phyloP scores from a whole-genome alignment of 2,888 invertebrate species.

The Buathra laborator region DNA sequence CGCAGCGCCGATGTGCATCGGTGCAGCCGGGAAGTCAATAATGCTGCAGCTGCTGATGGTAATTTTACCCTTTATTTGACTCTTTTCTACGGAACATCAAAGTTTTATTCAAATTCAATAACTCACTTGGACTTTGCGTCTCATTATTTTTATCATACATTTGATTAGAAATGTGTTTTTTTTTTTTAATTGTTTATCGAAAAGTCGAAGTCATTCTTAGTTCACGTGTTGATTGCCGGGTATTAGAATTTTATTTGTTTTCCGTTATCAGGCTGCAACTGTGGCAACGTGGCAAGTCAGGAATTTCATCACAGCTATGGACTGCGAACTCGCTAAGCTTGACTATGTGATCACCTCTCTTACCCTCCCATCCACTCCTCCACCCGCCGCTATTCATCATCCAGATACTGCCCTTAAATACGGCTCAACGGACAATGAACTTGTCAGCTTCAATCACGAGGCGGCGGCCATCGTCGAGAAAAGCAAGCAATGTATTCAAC shows the following conservation, averaged over 20 bases:
- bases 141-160: too few species aligned
- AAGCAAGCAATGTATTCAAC: constrained; percentile 51
- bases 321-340: constrained; percentile 29
- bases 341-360: constrained; percentile 10
- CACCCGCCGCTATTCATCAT: too few species aligned
- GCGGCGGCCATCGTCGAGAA: constrained; percentile 18
- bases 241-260: not conserved
- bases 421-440: constrained; percentile 45
- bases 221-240: not conserved
- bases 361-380: not conserved
- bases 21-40: not conserved
- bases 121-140: too few species aligned
- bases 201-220: not conserved
- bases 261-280: constrained; percentile 18
- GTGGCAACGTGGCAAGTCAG: constrained; percentile 32
- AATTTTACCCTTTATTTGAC: not conserved
- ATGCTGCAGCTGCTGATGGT: constrained; percentile 50
- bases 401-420: constrained; percentile 24
- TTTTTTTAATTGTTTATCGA: not conserved
- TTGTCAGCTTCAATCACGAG: constrained; percentile 31
- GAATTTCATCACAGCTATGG: constrained; percentile 41
- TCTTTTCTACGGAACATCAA: not conserved
- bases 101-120: not conserved
- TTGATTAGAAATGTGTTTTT: too few species aligned
- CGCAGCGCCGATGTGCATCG: constrained; percentile 30